Evolutionary conservation across 2,113 vertebrate genomes (phyloP).

Genomic region (Puffinus mauretanicus): DNA sequence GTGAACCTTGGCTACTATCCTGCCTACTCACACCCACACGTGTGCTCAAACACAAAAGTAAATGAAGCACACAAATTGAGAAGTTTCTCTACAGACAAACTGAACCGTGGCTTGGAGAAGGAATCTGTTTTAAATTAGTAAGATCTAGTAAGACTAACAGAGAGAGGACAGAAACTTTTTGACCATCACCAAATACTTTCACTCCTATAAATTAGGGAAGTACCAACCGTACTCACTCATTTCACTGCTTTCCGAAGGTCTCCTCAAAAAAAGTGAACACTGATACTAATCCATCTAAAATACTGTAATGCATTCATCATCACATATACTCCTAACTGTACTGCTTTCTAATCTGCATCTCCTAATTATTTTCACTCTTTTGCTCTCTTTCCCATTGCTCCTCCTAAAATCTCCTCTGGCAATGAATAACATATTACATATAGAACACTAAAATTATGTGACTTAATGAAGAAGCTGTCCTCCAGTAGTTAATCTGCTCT

Average conservation of each 20-base stretch:
- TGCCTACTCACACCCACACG: not conserved
- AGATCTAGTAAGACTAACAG: not conserved
- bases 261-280: not conserved
- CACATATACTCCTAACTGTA: not conserved
- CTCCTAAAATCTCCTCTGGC: not conserved
- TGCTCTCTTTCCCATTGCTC: not conserved
- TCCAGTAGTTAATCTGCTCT: not conserved
- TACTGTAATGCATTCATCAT: not conserved
- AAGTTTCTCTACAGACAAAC: not conserved
- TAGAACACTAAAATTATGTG: not conserved
- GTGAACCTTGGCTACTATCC: not conserved
- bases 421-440: not conserved
- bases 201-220: not conserved
- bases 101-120: not conserved
- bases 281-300: not conserved
- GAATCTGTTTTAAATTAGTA: not conserved
- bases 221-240: not conserved
- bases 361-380: constrained; percentile 10
- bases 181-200: not conserved
- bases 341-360: not conserved
- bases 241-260: not conserved
- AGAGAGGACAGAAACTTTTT: not conserved
- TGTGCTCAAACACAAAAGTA: not conserved
- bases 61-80: not conserved
- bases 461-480: not conserved